phyloP scores from a whole-genome alignment of 2,113 vertebrate genomes.

The Macquaria australasica region DNA sequence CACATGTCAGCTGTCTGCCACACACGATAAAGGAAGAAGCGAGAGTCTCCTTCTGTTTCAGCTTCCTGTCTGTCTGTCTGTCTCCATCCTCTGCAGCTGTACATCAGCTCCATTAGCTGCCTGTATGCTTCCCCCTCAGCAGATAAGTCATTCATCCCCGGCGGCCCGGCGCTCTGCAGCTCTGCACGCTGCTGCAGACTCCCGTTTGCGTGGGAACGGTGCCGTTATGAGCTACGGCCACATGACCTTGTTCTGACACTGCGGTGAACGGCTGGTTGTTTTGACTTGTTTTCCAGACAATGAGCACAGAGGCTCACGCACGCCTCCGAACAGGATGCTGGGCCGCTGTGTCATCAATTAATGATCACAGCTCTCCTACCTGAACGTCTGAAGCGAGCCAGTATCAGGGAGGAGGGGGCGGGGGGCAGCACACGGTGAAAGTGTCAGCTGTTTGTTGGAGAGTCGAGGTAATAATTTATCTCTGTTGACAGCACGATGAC shows the following conservation, averaged over 20 bases:
- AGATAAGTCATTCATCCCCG: conserved; percentile 70
- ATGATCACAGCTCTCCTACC: conserved; percentile 21
- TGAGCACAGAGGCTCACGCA: conserved; percentile 20
- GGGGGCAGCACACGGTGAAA: not conserved
- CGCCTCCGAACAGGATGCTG: conserved; percentile 24
- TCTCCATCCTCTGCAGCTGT: conserved; percentile 57
- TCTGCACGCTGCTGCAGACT: conserved; percentile 26
- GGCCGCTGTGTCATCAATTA: conserved; percentile 49
- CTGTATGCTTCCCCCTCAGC: conserved; percentile 31
- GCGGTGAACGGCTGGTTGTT: conserved; percentile 42
- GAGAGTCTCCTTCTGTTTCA: conserved; percentile 26
- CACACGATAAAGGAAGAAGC: conserved; percentile 19
- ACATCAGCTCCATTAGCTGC: conserved; percentile 58
- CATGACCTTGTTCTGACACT: conserved; percentile 61
- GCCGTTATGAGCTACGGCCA: conserved; percentile 21
- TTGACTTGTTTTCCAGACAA: conserved; percentile 43
- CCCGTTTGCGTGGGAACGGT: conserved; percentile 32
- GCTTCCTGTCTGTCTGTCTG: conserved; percentile 23
- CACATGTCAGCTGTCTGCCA: conserved; percentile 42
- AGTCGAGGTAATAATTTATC: conserved; percentile 11
- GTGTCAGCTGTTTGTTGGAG: conserved; percentile 29
- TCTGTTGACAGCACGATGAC: not conserved
- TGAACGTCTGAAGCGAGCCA: conserved; percentile 12
- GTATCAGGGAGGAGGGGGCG: not conserved
- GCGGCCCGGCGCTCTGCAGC: conserved; percentile 17